Conservation (phyloP, 2,113 vertebrate species). For the Protobothrops flavoviridis region DNA sequence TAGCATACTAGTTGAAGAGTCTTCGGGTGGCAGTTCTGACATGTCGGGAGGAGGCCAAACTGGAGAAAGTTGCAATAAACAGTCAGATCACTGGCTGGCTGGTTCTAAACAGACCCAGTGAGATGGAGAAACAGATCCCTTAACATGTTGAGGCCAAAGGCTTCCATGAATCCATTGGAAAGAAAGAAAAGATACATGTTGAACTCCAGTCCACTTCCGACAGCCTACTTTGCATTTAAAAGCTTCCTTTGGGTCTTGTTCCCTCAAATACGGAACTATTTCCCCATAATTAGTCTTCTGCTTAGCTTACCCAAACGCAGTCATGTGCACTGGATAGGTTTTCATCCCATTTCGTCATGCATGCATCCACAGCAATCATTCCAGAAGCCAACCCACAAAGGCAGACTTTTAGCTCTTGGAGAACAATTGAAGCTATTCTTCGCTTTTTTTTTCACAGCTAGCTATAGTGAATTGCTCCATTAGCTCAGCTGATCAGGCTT, state of each 20-base stretch:
- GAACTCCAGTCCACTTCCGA: background rate
- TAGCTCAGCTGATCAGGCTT: slow-evolving; percentile 16
- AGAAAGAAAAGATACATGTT: background rate
- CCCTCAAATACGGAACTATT: background rate
- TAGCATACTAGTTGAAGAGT: background rate
- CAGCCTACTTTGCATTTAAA: background rate
- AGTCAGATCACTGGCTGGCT: background rate
- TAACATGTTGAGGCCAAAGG: background rate
- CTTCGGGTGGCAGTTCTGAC: background rate
- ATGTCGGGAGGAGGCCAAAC: background rate
- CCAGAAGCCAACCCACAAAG: background rate
- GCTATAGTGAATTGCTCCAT: slow-evolving; percentile 27
- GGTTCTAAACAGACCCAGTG: background rate
- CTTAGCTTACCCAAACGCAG: background rate
- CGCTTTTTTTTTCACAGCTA: background rate
- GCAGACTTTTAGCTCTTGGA: background rate
- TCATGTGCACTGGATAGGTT: background rate
- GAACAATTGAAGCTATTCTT: slow-evolving; percentile 22
- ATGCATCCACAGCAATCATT: slow-evolving; percentile 5
- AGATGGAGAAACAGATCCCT: background rate
- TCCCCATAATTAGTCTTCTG: background rate
- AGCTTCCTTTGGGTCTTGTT: background rate
- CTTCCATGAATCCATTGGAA: background rate
- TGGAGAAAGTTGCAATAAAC: background rate
- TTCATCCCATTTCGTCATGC: background rate